A percentile compares a stretch with the other conserved stretches of the same genome.
These are phyloP conservation scores for Heterodera filipjevi DNA, from an alignment of 2,888 invertebrate genomes.

Conservation along the genomic window DNA sequence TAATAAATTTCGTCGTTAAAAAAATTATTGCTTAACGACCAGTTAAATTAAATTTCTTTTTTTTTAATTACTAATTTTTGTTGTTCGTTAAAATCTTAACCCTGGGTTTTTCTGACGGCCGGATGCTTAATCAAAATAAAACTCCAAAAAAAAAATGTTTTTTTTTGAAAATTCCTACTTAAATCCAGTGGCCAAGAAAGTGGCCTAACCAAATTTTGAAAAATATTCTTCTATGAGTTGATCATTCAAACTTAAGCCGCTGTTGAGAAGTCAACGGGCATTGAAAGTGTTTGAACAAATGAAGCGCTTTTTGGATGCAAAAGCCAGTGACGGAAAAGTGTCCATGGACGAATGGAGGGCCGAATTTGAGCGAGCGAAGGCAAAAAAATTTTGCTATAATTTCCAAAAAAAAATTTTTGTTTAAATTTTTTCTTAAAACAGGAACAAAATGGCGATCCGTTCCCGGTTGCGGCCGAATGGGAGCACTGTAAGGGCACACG, in stretches of 20 bases:
- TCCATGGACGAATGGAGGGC: slow-evolving; percentile 26
- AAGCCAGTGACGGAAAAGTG: neutral
- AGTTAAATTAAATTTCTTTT: too few relatives aligned
- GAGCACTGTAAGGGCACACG: slow-evolving; percentile 55
- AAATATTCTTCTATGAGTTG: too few relatives aligned
- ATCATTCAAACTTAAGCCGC: slow-evolving; percentile 8
- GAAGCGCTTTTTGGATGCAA: slow-evolving; percentile 19
- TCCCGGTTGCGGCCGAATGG: slow-evolving; percentile 60
- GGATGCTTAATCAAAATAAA: too few relatives aligned
- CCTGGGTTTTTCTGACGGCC: too few relatives aligned
- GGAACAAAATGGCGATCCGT: slow-evolving; percentile 56
- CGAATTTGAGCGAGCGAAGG: slow-evolving; percentile 22
- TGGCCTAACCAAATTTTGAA: too few relatives aligned
- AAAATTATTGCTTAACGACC: too few relatives aligned
- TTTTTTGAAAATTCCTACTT: too few relatives aligned
- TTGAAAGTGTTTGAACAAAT: slow-evolving; percentile 19
- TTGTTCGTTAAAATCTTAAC: too few relatives aligned
- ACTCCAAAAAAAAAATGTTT: too few relatives aligned
- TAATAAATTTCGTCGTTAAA: too few relatives aligned
- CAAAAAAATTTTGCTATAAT: neutral
- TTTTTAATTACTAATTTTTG: too few relatives aligned
- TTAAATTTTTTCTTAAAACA: slow-evolving; percentile 77
- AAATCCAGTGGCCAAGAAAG: too few relatives aligned
- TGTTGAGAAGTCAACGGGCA: slow-evolving; percentile 22
- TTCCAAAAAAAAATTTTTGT: neutral